Conservation (phyloP, 1,140 invertebrate genomes). For the Drosophila pruinosa region DNA sequence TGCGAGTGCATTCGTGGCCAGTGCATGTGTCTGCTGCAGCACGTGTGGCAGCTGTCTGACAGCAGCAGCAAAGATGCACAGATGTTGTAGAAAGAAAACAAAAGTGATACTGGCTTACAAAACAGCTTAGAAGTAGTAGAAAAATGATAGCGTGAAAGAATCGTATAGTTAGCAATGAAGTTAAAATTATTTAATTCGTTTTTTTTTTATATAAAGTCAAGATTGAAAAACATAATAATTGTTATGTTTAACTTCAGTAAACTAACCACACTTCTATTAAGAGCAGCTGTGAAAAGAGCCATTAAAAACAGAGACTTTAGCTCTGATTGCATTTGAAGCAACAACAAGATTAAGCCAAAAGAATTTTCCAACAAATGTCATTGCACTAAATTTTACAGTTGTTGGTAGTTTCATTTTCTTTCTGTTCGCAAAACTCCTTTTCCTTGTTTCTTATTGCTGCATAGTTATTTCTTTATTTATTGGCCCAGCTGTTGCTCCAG, state of each 20-base stretch:
- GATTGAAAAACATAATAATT: too few species aligned
- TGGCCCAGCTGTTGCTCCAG: conserved; percentile 17
- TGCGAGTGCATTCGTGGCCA: not conserved
- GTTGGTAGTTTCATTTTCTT: not conserved
- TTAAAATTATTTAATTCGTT: too few species aligned
- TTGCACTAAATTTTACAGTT: not conserved
- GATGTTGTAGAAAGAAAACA: not conserved
- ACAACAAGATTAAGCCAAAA: not conserved
- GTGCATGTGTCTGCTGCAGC: not conserved
- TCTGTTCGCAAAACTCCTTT: not conserved
- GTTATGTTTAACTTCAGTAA: too few species aligned
- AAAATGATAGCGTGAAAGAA: too few species aligned
- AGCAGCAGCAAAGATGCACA: conserved; percentile 4
- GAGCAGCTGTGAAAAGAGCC: too few species aligned
- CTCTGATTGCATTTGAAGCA: not conserved
- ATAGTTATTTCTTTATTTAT: conserved; percentile 13
- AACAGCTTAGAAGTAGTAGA: too few species aligned
- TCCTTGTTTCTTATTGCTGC: not conserved
- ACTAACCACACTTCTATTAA: too few species aligned
- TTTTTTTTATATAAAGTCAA: too few species aligned
- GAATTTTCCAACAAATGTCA: not conserved
- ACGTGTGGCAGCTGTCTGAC: conserved; percentile 16
- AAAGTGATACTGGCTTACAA: conserved; percentile 4
- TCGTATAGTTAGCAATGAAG: too few species aligned
- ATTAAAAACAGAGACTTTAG: too few species aligned